Percentiles rank a stretch among this genome's conserved stretches.
phyloP scores from a whole-genome alignment of 2,113 vertebrate genomes.

The Paratilapia polleni region DNA sequence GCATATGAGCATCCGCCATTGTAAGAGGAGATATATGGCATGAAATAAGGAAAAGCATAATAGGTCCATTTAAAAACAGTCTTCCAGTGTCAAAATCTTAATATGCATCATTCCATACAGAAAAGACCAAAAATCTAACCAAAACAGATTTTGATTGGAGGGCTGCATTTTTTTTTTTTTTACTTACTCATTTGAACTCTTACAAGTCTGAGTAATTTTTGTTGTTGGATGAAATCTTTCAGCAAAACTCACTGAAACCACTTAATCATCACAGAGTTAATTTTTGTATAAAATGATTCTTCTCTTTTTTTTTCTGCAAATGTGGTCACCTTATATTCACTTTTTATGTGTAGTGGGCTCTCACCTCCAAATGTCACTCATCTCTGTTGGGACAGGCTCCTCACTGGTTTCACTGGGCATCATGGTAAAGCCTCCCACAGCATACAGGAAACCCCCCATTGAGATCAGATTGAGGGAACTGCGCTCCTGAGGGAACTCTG shows the following conservation, averaged over 20 bases:
- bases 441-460: constrained; percentile 84
- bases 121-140: too few species aligned
- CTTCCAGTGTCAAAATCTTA: not conserved
- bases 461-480: constrained; percentile 91
- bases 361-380: constrained; percentile 97
- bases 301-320: not conserved
- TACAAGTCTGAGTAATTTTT: not conserved
- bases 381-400: constrained; percentile 91
- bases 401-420: constrained; percentile 88
- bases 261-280: rapidly evolving
- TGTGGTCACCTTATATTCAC: not conserved
- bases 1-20: not conserved
- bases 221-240: not conserved
- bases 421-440: constrained; percentile 93
- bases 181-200: not conserved
- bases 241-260: rapidly evolving
- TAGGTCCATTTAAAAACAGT: not conserved
- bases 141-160: too few species aligned
- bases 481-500: constrained; percentile 94
- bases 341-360: not conserved
- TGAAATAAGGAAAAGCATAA: not conserved
- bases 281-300: not conserved
- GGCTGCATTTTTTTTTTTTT: too few species aligned
- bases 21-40: not conserved
- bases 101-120: too few species aligned